Conservation (phyloP, 2,888 invertebrate genomes). For the Tholera decimalis region DNA sequence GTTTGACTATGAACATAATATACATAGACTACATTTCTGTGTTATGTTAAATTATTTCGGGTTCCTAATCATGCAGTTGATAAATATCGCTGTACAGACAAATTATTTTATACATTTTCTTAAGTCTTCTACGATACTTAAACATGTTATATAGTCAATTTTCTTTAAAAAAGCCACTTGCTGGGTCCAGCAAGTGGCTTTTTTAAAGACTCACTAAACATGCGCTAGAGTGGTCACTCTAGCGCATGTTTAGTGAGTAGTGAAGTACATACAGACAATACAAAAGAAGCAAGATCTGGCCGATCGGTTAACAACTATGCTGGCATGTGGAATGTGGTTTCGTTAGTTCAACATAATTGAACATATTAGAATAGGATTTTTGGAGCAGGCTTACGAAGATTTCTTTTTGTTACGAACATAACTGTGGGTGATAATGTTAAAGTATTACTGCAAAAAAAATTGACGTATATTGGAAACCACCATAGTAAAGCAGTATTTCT, state of each 20-base stretch:
- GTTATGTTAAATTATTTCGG: conserved; percentile 12
- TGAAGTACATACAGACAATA: conserved; percentile 65
- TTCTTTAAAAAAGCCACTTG: conserved; percentile 31
- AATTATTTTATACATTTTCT: background rate
- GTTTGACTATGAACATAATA: conserved; percentile 16
- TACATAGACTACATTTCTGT: background rate
- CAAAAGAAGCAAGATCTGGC: conserved; percentile 59
- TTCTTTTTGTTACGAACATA: background rate
- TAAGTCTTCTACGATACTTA: conserved; percentile 5
- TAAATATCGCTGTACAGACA: background rate
- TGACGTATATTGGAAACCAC: background rate
- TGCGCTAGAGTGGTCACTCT: too few relatives aligned
- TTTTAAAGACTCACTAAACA: too few relatives aligned
- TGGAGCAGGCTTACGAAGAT: conserved; percentile 8
- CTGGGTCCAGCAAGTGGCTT: too few relatives aligned
- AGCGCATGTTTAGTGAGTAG: conserved; percentile 66
- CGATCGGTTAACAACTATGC: conserved; percentile 71
- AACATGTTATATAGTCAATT: conserved; percentile 17
- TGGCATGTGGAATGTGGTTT: conserved; percentile 82
- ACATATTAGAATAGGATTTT: conserved; percentile 66
- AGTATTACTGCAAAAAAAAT: too few relatives aligned
- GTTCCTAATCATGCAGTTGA: background rate
- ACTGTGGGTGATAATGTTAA: background rate
- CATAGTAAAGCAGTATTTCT: background rate
- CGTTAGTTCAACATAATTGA: conserved; percentile 75